Conservation (phyloP, 53 echinoderm and acorn worm genomes). For the Echinarachnius parma region DNA sequence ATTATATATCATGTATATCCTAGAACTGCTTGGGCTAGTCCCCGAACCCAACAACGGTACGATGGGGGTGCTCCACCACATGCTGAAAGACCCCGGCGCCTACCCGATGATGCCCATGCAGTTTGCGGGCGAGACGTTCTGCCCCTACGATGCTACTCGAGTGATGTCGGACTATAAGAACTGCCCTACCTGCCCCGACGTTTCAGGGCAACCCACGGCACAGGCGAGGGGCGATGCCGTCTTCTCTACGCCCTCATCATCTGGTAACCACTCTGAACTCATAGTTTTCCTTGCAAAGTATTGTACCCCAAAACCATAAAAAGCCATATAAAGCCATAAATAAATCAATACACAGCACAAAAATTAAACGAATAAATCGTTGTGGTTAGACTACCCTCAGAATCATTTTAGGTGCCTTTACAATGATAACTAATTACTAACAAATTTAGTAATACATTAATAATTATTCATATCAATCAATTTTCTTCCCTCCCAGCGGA, state of each 20-base stretch:
- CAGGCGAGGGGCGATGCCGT: neutral
- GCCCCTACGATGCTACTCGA: neutral
- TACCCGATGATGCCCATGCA: neutral
- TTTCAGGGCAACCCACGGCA: neutral
- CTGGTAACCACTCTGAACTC: no score
- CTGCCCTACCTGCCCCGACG: slow-evolving; percentile 12
- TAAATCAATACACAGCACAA: no score
- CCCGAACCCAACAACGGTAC: slow-evolving; percentile 56
- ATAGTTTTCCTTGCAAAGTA: no score
- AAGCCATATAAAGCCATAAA: no score
- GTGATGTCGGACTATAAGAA: neutral
- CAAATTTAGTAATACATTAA: no score
- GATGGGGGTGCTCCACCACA: slow-evolving; percentile 1
- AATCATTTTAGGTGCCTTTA: no score
- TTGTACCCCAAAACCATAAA: no score
- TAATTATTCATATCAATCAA: no score
- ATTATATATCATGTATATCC: no score
- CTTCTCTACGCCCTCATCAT: neutral
- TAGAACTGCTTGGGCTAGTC: slow-evolving; percentile 58
- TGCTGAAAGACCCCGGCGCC: slow-evolving; percentile 1
- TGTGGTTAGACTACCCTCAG: no score
- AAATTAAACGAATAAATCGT: no score
- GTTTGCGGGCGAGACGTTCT: neutral
- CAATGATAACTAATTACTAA: no score
- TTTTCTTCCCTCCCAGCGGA: neutral